Conservation (phyloP, 2,888 invertebrate species). For the Chorisops tibialis region DNA sequence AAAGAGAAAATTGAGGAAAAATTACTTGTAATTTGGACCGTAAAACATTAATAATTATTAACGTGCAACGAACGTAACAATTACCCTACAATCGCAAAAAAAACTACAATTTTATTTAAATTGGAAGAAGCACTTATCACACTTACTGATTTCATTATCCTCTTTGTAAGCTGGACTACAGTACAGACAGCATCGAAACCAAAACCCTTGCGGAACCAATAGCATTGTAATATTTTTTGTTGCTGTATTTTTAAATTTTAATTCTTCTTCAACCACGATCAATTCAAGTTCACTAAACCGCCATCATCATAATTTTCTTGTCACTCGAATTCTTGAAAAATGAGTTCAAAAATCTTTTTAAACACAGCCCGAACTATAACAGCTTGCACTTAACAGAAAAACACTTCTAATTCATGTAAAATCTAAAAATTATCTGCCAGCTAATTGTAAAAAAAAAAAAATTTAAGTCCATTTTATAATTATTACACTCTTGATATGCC, state of each 20-base stretch:
- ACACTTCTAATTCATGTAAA: slow-evolving; percentile 16
- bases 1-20: too few species aligned
- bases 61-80: too few species aligned
- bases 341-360: neutral
- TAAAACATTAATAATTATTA: too few species aligned
- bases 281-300: slow-evolving; percentile 16
- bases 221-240: neutral
- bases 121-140: too few species aligned
- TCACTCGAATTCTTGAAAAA: neutral
- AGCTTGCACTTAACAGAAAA: neutral
- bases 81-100: too few species aligned
- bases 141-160: neutral
- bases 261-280: neutral
- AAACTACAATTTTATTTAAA: too few species aligned
- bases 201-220: slow-evolving; percentile 14
- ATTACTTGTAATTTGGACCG: too few species aligned
- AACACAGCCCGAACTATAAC: neutral
- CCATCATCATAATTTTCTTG: neutral
- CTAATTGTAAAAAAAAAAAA: neutral
- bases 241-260: too few species aligned
- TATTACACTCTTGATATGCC: neutral
- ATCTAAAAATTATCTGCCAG: slow-evolving; percentile 5
- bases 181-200: slow-evolving; percentile 19
- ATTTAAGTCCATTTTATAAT: neutral
- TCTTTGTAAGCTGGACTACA: slow-evolving; percentile 8